Conservation (phyloP, 37 sponge, comb jelly and placozoan genomes). For the Spongilla lacustris region DNA sequence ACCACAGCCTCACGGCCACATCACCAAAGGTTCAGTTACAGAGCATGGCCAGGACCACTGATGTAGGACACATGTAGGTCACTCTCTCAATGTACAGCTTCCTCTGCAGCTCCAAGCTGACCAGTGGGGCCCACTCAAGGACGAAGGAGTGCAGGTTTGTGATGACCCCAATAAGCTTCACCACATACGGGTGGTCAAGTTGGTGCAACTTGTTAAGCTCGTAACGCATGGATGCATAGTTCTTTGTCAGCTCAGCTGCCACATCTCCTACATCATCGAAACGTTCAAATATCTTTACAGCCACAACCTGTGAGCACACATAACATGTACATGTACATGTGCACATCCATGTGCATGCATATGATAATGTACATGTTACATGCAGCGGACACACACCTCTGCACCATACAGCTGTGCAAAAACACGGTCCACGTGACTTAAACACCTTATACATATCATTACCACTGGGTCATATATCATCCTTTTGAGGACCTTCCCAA, state of each 20-base stretch:
- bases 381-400: too few relatives aligned
- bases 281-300: conserved; percentile 57
- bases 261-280: conserved; percentile 4
- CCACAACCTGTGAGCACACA: conserved; percentile 35
- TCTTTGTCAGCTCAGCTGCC: conserved; percentile 39
- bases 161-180: conserved; percentile 60
- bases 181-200: conserved; percentile 61
- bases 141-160: conserved; percentile 69
- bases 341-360: too few relatives aligned
- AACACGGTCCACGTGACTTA: too few relatives aligned
- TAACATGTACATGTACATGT: neutral
- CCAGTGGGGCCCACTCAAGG: conserved; percentile 75
- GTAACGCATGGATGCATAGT: conserved; percentile 71
- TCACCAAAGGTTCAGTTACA: too few relatives aligned
- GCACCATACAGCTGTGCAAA: too few relatives aligned
- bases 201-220: conserved; percentile 68
- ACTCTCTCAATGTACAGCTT: neutral
- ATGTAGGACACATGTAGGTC: conserved; percentile 18
- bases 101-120: conserved; percentile 57
- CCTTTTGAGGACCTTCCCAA: conserved; percentile 41
- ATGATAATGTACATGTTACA: too few relatives aligned
- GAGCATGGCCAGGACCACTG: conserved; percentile 27
- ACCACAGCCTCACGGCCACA: conserved; percentile 35
- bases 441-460: conserved; percentile 5
- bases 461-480: conserved; percentile 12